phyloP scores from a whole-genome alignment of 2,797 vertebrate species.

The Ciconia nigra region DNA sequence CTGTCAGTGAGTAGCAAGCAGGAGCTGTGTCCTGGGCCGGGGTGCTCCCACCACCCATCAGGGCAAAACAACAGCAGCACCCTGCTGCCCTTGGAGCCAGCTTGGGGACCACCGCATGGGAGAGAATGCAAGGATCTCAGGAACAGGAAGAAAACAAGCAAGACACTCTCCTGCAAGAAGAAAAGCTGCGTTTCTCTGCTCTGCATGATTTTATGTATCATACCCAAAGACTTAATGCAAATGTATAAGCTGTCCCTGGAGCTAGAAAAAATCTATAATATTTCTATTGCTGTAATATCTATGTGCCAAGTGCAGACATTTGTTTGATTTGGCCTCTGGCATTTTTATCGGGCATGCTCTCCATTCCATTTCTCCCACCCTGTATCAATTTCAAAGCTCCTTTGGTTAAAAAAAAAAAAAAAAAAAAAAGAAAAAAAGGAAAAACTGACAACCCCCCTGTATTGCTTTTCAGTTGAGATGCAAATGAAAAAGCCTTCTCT shows the following conservation, averaged over 20 bases:
- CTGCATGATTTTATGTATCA: fast-evolving
- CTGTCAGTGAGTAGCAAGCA: not conserved
- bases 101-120: fast-evolving
- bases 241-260: not conserved
- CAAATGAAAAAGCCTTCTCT: not conserved
- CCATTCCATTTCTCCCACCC: not conserved
- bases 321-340: constrained; percentile 16
- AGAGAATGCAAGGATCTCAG: not conserved
- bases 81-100: not conserved
- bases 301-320: not conserved
- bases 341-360: not conserved
- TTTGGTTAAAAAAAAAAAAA: not conserved
- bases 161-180: not conserved
- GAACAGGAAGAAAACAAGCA: not conserved
- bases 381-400: not conserved
- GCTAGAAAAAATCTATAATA: not conserved
- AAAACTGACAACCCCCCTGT: not conserved
- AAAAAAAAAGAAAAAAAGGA: too few species aligned
- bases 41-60: not conserved
- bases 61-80: not conserved
- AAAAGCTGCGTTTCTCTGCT: not conserved
- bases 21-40: not conserved
- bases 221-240: not conserved
- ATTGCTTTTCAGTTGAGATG: not conserved
- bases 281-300: constrained; percentile 29